Evolutionary conservation across 2,113 vertebrate genomes (phyloP), one percentile per base, ranked within the genome.

Genomic region (Cyprinodon variegatus): DNA sequence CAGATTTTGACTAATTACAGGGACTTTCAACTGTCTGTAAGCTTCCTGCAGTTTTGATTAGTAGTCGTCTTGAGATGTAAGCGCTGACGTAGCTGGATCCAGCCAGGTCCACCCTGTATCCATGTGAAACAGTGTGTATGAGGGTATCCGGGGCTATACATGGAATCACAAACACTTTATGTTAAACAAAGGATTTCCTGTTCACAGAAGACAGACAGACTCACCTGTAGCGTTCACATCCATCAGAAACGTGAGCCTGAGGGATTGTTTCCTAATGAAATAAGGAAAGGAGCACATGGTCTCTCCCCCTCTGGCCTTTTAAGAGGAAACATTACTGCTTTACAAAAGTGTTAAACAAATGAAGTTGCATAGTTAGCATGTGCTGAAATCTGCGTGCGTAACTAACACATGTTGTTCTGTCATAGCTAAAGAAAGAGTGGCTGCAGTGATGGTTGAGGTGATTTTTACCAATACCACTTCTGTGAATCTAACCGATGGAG

Each of bases 151-250:
- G 3, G 70, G 74, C 66, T 78, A 57, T 70, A 72, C 13, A 61
- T 64, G 57, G 74, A 76, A 67, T 71, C 15, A 15, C 71, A 86
- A 87, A 88, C 81, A 83, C 79, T 79, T 82, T 1, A 80, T 66
- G 59, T 76, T 48, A 82, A 89, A 93, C 90, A 92, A 84, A 89
- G 91, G 91, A 93, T 90, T 89, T 93, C 92, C 91, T 92, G 78
- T 68, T 75, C 57, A 82, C 78, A 76, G 57, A 68, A 75, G 74
- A 46, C 41, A 78, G 68, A 41, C 70, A 71, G 10, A 62, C 80
- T 83, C 86, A 91, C 90, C 90, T 88, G 87, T 77, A 46, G 64
- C 64, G 41, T 43, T 43, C 73, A 65, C 72, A 78, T 75, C 48
- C 70, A 77, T 70, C 70, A 77, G 43, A 22, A 17, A 68, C 64